These are phyloP conservation scores for Orbicella faveolata DNA, from an alignment of 64 coral and sea anemone genomes.

Conservation along the genomic window DNA sequence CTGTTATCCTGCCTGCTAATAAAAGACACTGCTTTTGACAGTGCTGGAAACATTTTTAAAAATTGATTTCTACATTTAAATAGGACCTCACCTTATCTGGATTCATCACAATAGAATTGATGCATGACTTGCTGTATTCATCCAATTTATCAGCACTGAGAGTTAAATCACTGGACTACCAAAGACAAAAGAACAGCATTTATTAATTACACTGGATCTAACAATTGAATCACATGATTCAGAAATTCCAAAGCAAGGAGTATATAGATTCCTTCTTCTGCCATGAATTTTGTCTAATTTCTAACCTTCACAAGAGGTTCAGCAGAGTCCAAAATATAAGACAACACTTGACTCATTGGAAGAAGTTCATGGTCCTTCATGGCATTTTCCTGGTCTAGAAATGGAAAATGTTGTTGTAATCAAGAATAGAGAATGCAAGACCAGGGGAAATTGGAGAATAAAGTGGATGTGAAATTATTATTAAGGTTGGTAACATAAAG, in stretches of 20 bases:
- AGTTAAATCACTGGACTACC: constrained; percentile 16
- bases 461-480: too few relatives aligned
- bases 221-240: too few relatives aligned
- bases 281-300: not conserved
- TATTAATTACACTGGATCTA: too few relatives aligned
- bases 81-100: constrained; percentile 70
- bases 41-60: too few relatives aligned
- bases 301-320: constrained; percentile 32
- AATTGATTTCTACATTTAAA: too few relatives aligned
- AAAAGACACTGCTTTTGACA: too few relatives aligned
- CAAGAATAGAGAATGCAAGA: not conserved
- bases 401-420: not conserved
- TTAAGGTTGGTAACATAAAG: too few relatives aligned
- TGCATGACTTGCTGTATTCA: constrained; percentile 35
- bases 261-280: too few relatives aligned
- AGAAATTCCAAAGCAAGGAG: too few relatives aligned
- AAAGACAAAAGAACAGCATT: constrained; percentile 19
- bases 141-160: constrained; percentile 3
- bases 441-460: too few relatives aligned
- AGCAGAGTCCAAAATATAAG: constrained; percentile 51
- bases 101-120: constrained; percentile 74
- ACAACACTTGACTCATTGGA: constrained; percentile 76
- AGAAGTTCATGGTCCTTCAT: constrained; percentile 71
- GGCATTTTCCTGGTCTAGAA: constrained; percentile 1
- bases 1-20: too few relatives aligned